Conservation (phyloP, 2,797 vertebrate genomes). For the Menidia menidia region DNA sequence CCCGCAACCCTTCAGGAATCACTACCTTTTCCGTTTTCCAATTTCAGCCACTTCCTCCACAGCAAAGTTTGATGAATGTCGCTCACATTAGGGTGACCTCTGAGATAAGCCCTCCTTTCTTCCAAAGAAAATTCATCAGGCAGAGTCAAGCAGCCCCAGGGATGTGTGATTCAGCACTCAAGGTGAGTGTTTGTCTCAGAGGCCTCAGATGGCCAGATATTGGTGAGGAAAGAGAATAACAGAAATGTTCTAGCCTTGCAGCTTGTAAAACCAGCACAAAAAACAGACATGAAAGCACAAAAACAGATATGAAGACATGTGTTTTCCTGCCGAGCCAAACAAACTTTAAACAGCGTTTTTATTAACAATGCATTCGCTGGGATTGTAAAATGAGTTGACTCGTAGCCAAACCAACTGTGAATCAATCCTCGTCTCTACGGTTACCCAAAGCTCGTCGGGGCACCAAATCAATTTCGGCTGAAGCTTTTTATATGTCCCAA, state of each 20-base stretch:
- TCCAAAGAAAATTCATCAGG: slow-evolving; percentile 82
- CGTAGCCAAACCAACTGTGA: not conserved
- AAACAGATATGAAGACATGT: not conserved
- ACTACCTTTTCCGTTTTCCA: slow-evolving; percentile 77
- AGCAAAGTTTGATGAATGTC: slow-evolving; percentile 83
- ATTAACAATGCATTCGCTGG: not conserved
- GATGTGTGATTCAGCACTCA: slow-evolving; percentile 83
- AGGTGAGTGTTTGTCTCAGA: slow-evolving; percentile 86
- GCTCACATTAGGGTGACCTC: slow-evolving; percentile 82
- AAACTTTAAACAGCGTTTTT: not conserved
- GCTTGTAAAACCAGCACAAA: not conserved
- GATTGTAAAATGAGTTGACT: not conserved
- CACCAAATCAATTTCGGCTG: not conserved
- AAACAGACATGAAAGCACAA: slow-evolving; percentile 2
- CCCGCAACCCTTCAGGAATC: slow-evolving; percentile 69
- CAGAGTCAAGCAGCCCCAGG: slow-evolving; percentile 72
- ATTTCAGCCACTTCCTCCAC: slow-evolving; percentile 78
- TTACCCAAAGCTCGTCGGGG: not conserved
- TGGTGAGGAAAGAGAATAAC: slow-evolving; percentile 57
- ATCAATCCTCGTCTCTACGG: not conserved
- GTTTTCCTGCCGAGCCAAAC: not conserved
- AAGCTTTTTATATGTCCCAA: not conserved
- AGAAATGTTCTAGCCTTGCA: slow-evolving; percentile 50
- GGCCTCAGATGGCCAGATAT: slow-evolving; percentile 73
- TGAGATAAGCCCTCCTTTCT: slow-evolving; percentile 81